Conservation (phyloP, 2,888 invertebrate species). For the Drosophila subsilvestris region DNA sequence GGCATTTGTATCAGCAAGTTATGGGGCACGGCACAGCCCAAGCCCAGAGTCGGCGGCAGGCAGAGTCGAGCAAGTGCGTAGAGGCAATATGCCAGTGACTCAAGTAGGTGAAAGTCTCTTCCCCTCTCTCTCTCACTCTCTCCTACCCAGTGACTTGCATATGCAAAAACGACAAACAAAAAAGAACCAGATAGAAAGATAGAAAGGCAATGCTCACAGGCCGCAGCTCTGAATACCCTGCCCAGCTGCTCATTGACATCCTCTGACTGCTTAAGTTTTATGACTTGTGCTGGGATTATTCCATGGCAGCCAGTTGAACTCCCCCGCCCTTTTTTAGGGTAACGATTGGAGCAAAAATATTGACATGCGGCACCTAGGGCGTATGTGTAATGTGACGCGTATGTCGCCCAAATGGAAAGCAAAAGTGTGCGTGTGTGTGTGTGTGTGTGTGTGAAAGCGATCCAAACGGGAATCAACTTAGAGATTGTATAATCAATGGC, state of each 20-base stretch:
- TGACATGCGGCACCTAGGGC: conserved; percentile 44
- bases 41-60: conserved; percentile 29
- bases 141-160: conserved; percentile 69
- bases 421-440: conserved; percentile 35
- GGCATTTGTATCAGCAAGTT: conserved; percentile 48
- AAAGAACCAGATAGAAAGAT: conserved; percentile 15
- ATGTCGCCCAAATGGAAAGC: conserved; percentile 38
- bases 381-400: conserved; percentile 58
- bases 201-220: not conserved
- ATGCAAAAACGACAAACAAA: conserved; percentile 65
- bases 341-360: conserved; percentile 28
- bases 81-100: conserved; percentile 61
- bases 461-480: conserved; percentile 36
- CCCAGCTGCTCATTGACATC: not conserved
- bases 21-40: conserved; percentile 47
- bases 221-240: not conserved
- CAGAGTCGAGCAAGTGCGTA: conserved; percentile 69
- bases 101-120: conserved; percentile 77
- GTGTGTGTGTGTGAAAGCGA: conserved; percentile 58
- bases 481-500: conserved; percentile 43
- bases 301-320: too few species aligned
- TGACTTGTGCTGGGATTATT: too few species aligned
- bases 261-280: too few species aligned
- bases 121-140: conserved; percentile 37
- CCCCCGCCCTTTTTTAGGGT: not conserved